Base-by-base conservation (phyloP, 2,797 vertebrate species). In the Mastacembelus armatus region DNA sequence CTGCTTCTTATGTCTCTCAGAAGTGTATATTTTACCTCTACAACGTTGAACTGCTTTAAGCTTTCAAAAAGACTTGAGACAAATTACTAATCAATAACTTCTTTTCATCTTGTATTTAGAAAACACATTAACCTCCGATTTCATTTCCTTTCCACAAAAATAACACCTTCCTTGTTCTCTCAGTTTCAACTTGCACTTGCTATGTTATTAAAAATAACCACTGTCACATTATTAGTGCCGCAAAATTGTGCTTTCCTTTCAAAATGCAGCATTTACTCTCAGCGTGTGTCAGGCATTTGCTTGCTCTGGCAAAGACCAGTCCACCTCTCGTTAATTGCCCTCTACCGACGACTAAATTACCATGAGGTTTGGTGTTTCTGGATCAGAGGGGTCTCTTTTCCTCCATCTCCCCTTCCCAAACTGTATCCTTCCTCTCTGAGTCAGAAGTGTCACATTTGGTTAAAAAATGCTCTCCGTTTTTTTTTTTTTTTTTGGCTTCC, bases 311-410 rank as follows among this genome's bases (percentile, higher is more conserved):
- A 91, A 73, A 83, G 81, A 62, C 76, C 81, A 66, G 74, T 69
- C 75, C 63, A 73, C 51, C 55, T 55, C 47, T 81, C 51, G 19
- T 81, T 92, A 89, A 92, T 88, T 84, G 71, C 80, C 73, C 71
- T 86, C 81, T 71, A 22, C 85, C 78, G 63, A 86, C 88, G 88
- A 78, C 84, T 91, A 84, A 88, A 88, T 92, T 84, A 83, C 77
- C 83, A 74, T 69, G 49, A 79, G 79, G 85, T 85, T 81, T 90
- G 73, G 73, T 66, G 74, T 92, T 89, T 87, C 78, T 74, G 78
- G 78, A 87, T 85, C 79, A 81, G 40, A 84, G 22, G 42, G 49
- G 52, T 58, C 56, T 66, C 51, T 71, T 57, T 78, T 63, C 66
- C 55, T 75, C 56, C 65, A 7, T 30, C 78, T 71, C 51, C 51